Evolutionary conservation across 2,888 invertebrate genomes (phyloP).

Genomic region (Mamestra brassicae): DNA sequence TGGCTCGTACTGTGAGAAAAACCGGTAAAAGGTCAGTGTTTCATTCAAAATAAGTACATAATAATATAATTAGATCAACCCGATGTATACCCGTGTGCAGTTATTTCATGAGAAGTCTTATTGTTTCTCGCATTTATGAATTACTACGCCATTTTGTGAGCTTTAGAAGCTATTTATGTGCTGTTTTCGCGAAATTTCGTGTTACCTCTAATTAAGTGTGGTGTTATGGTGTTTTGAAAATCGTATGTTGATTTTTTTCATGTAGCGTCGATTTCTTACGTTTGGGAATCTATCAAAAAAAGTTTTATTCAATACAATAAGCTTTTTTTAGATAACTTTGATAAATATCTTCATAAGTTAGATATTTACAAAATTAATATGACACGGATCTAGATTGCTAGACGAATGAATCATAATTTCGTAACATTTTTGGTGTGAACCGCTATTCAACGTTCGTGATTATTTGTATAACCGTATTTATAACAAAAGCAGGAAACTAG

Average conservation of each 20-base stretch:
- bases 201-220: slow-evolving; percentile 28
- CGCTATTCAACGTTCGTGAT: slow-evolving; percentile 37
- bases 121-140: slow-evolving; percentile 83
- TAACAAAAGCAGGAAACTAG: slow-evolving; percentile 29
- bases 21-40: slow-evolving; percentile 79
- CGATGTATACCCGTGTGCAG: slow-evolving; percentile 84
- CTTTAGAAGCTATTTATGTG: slow-evolving; percentile 64
- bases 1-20: slow-evolving; percentile 64
- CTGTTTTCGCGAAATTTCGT: slow-evolving; percentile 59
- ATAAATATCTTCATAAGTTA: background rate
- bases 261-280: slow-evolving; percentile 56
- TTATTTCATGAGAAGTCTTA: slow-evolving; percentile 85
- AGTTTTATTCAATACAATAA: slow-evolving; percentile 23
- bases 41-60: slow-evolving; percentile 82
- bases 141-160: slow-evolving; percentile 85
- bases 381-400: slow-evolving; percentile 42
- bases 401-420: slow-evolving; percentile 53
- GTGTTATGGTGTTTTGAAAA: slow-evolving; percentile 57
- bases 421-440: slow-evolving; percentile 28
- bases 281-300: slow-evolving; percentile 30
- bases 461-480: slow-evolving; percentile 52
- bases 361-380: background rate
- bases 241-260: slow-evolving; percentile 58
- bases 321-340: background rate
- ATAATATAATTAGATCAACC: slow-evolving; percentile 82